Evolutionary conservation across 2,797 vertebrate species (phyloP).

Genomic region (Danio jaintianensis): DNA sequence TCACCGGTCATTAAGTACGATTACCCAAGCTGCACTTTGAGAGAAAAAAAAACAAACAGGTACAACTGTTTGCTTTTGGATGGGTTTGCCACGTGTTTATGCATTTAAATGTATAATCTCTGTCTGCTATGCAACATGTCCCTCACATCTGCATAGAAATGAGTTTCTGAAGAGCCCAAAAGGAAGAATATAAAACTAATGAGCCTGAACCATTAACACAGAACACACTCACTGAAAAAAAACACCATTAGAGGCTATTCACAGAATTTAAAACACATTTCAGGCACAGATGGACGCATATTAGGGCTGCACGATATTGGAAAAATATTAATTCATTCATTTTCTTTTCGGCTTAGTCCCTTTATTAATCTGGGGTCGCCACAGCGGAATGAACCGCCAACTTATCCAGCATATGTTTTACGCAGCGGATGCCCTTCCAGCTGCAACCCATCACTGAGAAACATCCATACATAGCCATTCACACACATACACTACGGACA

Average conservation of each 20-base stretch:
- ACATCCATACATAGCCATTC: no score
- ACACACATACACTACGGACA: no score
- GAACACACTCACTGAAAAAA: not conserved
- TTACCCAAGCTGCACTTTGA: not conserved
- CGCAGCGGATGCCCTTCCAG: no score
- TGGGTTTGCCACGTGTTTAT: not conserved
- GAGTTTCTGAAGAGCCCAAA: not conserved
- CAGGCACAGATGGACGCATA: no score
- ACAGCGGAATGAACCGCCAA: no score
- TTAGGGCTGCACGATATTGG: no score
- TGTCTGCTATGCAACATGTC: not conserved
- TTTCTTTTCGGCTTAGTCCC: no score
- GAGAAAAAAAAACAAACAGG: not conserved
- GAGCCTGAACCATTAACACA: slow-evolving; percentile 18
- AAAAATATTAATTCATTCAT: no score
- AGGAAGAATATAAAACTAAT: slow-evolving; percentile 39
- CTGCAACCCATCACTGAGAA: no score
- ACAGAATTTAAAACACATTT: slow-evolving; percentile 1
- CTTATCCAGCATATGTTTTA: no score
- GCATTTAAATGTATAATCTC: slow-evolving; percentile 13
- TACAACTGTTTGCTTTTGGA: not conserved
- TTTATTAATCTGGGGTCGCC: no score
- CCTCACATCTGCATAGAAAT: slow-evolving; percentile 32
- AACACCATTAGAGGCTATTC: slow-evolving; percentile 8
- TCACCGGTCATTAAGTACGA: slow-evolving; percentile 18